phyloP scores from a whole-genome alignment of 2,113 vertebrate genomes.

The Lampris incognitus region DNA sequence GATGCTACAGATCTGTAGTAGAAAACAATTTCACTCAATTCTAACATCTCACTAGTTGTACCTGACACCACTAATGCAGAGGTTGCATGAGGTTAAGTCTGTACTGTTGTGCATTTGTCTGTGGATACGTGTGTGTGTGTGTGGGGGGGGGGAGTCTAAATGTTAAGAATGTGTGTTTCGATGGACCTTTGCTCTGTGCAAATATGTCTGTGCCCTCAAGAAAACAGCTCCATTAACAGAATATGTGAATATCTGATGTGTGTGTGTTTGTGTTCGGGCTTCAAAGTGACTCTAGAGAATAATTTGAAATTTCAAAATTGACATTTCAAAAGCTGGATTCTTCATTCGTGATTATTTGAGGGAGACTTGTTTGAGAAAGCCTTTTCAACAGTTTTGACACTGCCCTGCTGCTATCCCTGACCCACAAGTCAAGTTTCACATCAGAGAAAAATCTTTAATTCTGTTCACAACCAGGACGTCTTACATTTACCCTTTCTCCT shows the following conservation, averaged over 20 bases:
- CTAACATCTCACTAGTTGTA: slow-evolving; percentile 30
- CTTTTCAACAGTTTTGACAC: no score
- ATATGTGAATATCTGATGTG: background rate
- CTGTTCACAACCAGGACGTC: no score
- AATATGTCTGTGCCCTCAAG: no score
- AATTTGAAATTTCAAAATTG: no score
- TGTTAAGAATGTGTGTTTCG: background rate
- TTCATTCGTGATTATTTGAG: no score
- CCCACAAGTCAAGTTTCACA: no score
- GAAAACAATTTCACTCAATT: slow-evolving; percentile 49
- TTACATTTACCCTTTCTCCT: no score
- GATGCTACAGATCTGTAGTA: slow-evolving; percentile 45
- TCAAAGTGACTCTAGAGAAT: background rate
- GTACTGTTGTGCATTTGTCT: slow-evolving; percentile 23
- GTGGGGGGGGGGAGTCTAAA: background rate
- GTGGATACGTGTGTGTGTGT: background rate
- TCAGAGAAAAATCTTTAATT: no score
- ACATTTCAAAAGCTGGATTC: no score
- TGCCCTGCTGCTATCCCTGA: no score
- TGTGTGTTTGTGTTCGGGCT: background rate
- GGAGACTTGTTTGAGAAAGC: no score
- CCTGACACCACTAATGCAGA: slow-evolving; percentile 34
- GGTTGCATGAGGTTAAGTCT: slow-evolving; percentile 15
- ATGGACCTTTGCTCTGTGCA: background rate
- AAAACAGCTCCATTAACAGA: no score